These are phyloP conservation scores for Callithrix jacchus DNA, from an alignment of 2,113 vertebrate genomes.

Conservation along the genomic window DNA sequence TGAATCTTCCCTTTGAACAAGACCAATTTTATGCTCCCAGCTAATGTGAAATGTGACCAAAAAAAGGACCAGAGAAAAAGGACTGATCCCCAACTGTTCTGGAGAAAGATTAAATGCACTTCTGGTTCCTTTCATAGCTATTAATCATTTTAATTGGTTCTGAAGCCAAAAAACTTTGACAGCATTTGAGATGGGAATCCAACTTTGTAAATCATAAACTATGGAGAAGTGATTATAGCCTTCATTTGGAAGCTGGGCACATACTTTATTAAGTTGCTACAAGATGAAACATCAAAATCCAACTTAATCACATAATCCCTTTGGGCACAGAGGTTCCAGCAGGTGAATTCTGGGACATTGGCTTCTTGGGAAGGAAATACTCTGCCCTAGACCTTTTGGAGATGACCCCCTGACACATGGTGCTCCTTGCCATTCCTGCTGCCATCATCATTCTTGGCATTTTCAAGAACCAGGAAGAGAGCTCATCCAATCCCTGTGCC, in stretches of 20 bases:
- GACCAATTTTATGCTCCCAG: conserved; percentile 27
- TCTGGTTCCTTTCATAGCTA: conserved; percentile 53
- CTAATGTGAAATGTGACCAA: conserved; percentile 54
- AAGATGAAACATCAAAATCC: not conserved
- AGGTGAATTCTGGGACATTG: not conserved
- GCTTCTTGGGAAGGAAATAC: not conserved
- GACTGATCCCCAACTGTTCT: conserved; percentile 36
- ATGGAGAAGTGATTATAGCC: conserved; percentile 46
- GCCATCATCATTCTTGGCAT: not conserved
- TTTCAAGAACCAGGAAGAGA: not conserved
- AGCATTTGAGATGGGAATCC: conserved; percentile 53
- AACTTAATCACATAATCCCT: conserved; percentile 24
- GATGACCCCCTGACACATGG: not conserved
- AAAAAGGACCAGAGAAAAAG: too few species aligned
- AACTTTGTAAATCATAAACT: conserved; percentile 63
- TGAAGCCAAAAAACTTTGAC: conserved; percentile 70
- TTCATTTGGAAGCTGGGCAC: conserved; percentile 27
- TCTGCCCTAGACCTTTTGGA: not conserved
- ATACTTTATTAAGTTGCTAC: conserved; percentile 45
- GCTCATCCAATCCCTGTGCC: not conserved
- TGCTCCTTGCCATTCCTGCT: not conserved
- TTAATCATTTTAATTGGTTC: conserved; percentile 74
- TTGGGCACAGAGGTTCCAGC: fast-evolving
- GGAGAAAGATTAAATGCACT: conserved; percentile 64
- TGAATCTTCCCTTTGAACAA: conserved; percentile 59